phyloP scores from a whole-genome alignment of 30 jellyfish, hydroid and myxozoan genomes.

The Phacellophora camtschatica region DNA sequence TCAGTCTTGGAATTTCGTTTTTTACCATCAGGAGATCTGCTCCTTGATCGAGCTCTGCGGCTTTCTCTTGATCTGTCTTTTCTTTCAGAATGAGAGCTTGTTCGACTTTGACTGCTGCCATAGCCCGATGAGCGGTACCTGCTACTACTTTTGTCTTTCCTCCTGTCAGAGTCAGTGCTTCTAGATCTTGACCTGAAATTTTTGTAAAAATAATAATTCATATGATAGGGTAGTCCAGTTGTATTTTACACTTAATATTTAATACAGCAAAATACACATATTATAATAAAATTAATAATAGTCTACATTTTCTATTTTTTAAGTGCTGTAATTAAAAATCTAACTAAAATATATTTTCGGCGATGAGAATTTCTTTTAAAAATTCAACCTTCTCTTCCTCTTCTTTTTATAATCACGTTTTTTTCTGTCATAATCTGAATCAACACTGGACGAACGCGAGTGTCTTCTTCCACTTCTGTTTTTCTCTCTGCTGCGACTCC shows the following conservation, averaged over 20 bases:
- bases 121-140: neutral
- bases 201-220: no score
- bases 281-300: no score
- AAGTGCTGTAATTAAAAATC: no score
- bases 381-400: conserved; percentile 32
- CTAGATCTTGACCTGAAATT: conserved; percentile 42
- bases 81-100: conserved; percentile 59
- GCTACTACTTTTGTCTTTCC: conserved; percentile 21
- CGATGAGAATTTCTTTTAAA: no score
- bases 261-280: no score
- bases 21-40: conserved; percentile 35
- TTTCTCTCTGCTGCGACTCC: conserved; percentile 72
- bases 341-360: no score
- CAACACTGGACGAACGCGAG: conserved; percentile 46
- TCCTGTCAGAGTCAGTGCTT: conserved; percentile 33
- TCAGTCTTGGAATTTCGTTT: neutral
- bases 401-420: conserved; percentile 40
- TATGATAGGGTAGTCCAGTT: no score
- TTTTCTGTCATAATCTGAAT: conserved; percentile 49
- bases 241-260: no score
- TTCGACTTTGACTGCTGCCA: conserved; percentile 13
- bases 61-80: conserved; percentile 7
- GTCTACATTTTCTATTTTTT: no score
- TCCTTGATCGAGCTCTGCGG: conserved; percentile 36
- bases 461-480: conserved; percentile 41